Conservation (phyloP, 23 tunicate genomes). For the Aplidium turbinatum region DNA sequence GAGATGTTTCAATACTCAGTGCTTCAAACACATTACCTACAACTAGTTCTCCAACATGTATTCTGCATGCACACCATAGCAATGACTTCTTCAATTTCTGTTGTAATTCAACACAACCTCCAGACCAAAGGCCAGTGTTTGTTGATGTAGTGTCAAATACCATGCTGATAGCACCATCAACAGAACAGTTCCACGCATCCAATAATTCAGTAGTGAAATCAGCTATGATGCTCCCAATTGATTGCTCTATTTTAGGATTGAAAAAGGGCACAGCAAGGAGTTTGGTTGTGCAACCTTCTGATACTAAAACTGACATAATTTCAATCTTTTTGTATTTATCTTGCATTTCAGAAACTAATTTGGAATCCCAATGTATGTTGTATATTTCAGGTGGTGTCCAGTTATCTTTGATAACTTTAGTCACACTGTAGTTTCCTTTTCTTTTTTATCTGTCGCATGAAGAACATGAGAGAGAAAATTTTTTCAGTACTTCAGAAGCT, state of each 20-base stretch:
- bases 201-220: conserved; percentile 1
- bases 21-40: conserved; percentile 5
- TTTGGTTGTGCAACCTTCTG: no score
- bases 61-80: neutral
- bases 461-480: conserved; percentile 1
- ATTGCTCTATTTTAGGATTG: neutral
- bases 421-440: neutral
- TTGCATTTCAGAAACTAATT: neutral
- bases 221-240: neutral
- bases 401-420: conserved; percentile 10
- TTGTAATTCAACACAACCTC: neutral
- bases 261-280: neutral
- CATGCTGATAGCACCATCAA: conserved; percentile 10
- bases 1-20: neutral
- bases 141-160: conserved; percentile 14
- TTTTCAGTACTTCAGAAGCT: neutral
- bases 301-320: no score
- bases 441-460: conserved; percentile 6
- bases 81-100: neutral
- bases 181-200: conserved; percentile 10
- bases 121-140: neutral
- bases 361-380: conserved; percentile 13
- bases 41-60: neutral
- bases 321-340: conserved; percentile 8
- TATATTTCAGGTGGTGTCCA: conserved; percentile 12